These are phyloP conservation scores for Trididemnum miniatum DNA, from an alignment of 23 tunicate species.

Conservation along the genomic window DNA sequence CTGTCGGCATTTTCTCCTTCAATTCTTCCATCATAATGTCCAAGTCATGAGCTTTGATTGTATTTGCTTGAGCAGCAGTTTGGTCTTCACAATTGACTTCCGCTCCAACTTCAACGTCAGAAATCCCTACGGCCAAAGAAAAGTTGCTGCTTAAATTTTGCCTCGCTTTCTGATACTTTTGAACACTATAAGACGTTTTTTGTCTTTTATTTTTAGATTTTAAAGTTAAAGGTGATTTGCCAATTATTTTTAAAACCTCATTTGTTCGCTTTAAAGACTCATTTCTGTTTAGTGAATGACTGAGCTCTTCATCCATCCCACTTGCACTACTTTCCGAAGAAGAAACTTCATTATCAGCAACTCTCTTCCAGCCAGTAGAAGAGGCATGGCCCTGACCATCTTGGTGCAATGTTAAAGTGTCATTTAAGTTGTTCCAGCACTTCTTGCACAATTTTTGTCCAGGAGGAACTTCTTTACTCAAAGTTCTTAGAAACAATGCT, in stretches of 20 bases:
- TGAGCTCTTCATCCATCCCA: neutral
- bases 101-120: neutral
- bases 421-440: neutral
- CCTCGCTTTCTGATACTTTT: neutral
- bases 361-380: neutral
- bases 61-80: too few species aligned
- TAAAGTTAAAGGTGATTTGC: neutral
- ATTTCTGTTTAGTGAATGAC: neutral
- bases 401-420: too few species aligned
- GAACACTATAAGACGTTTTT: neutral
- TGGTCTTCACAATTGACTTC: too few species aligned
- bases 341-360: neutral
- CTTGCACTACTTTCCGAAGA: neutral
- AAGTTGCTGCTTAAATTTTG: neutral
- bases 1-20: neutral
- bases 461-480: neutral
- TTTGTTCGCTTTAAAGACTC: neutral
- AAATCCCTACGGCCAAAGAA: neutral
- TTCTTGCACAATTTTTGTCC: neutral
- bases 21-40: neutral
- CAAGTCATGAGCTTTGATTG: slow-evolving; percentile 7
- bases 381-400: too few species aligned
- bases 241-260: neutral
- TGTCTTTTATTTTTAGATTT: neutral
- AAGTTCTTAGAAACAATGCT: neutral